Conservation (phyloP, 2,797 vertebrate genomes). For the Pipistrellus pipistrellus region DNA sequence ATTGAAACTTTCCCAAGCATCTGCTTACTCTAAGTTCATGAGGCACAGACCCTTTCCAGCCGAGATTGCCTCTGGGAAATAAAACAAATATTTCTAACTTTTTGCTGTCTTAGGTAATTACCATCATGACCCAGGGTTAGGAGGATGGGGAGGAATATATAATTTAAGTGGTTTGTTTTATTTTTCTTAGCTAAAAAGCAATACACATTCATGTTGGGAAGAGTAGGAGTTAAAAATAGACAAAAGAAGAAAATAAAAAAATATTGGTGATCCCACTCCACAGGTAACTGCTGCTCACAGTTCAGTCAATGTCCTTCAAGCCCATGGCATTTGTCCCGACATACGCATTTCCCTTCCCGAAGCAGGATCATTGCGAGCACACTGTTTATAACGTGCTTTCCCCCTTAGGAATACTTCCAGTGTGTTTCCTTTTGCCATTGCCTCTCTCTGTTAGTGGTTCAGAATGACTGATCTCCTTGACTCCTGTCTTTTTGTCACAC, state of each 20-base stretch:
- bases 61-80: not conserved
- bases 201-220: not conserved
- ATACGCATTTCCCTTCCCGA: not conserved
- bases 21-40: not conserved
- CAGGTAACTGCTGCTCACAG: not conserved
- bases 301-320: not conserved
- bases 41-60: not conserved
- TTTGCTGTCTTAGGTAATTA: not conserved
- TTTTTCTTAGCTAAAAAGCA: constrained; percentile 37
- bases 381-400: not conserved
- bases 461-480: not conserved
- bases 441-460: not conserved
- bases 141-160: not conserved
- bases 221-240: not conserved
- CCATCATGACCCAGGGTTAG: not conserved
- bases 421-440: not conserved
- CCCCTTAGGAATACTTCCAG: not conserved
- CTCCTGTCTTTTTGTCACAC: not conserved
- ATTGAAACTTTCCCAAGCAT: not conserved
- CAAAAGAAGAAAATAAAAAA: constrained; percentile 43
- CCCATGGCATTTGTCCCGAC: not conserved
- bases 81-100: not conserved
- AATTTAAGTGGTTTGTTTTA: not conserved
- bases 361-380: not conserved
- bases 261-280: not conserved